These are phyloP conservation scores for Montipora foliosa DNA, from an alignment of 64 coral and sea anemone genomes.

Conservation along the genomic window DNA sequence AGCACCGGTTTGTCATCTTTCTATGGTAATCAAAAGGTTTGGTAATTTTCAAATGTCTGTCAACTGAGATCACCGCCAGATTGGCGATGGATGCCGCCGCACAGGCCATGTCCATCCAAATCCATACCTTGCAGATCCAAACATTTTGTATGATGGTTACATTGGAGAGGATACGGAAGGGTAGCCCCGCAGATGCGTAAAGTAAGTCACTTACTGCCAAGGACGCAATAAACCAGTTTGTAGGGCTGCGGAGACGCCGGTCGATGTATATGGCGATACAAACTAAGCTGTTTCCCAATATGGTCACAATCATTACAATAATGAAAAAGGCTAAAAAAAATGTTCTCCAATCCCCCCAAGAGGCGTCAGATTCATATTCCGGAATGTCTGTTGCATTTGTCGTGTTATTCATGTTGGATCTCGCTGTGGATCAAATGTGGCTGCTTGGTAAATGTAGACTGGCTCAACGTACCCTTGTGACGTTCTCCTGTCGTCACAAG, in stretches of 20 bases:
- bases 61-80: slow-evolving; percentile 82
- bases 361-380: too few species aligned
- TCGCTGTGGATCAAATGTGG: neutral
- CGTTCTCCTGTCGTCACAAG: neutral
- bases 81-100: slow-evolving; percentile 88
- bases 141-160: slow-evolving; percentile 21
- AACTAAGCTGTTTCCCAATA: slow-evolving; percentile 81
- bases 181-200: slow-evolving; percentile 71
- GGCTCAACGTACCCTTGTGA: neutral
- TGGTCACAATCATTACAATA: slow-evolving; percentile 60
- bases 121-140: slow-evolving; percentile 56
- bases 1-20: slow-evolving; percentile 71
- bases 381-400: neutral
- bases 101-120: slow-evolving; percentile 85
- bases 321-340: slow-evolving; percentile 68
- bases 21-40: slow-evolving; percentile 89
- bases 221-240: slow-evolving; percentile 90
- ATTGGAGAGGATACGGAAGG: slow-evolving; percentile 67
- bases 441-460: neutral
- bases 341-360: neutral
- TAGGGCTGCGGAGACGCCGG: slow-evolving; percentile 75
- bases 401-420: slow-evolving; percentile 19
- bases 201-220: slow-evolving; percentile 87
- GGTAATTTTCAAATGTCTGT: slow-evolving; percentile 90
- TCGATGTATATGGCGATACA: slow-evolving; percentile 89